Evolutionary conservation across 2,888 invertebrate genomes (phyloP), one percentile per base, ranked within the genome.

Genomic region (Aphrophora alni): DNA sequence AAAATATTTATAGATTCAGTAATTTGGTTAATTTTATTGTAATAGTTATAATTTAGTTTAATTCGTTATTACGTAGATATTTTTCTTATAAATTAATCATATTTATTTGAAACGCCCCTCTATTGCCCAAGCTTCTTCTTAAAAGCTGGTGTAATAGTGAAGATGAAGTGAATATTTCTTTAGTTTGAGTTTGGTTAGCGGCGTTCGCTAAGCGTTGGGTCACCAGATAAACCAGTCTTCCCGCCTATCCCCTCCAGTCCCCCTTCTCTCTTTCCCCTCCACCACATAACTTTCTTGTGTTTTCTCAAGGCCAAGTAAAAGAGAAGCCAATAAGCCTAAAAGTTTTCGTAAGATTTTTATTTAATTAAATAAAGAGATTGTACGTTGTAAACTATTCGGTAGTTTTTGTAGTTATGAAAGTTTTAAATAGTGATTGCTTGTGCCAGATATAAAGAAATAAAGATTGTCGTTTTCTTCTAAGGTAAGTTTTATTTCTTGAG

Each of bases 291-390:
- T 79, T 73, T 79, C 78, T 79, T 79, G 74, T 74, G 27, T 73
- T 33, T 80, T 44, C 77, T 69, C 82, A 81, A 81, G 81, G 81
- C 81, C 81, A 81, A 81, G 81, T 59, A 59, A 59, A 59, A 59
- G 59, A 59, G 59, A 59, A 59, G 59, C 59, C 21, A 59, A 59
- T 59, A 59, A 59, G 59, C 59, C 59, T 59, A 21, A 59, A 59
- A 59, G 59, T 59, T 59, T 59, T 59, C 4, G 59, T 59, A 59
- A 44, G 59, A 21, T 10, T 59, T 59, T 59, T n/a, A 21, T 59
- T 59, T 59, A 59, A 59, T 59, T 59, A n/a, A 59, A 59, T 21
- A 21, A 4, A 44, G 59, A 7, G 10, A 59, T 59, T 59, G 4
- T 21, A 21, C 12, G 10, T 59, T 21, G 59, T 3, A 14, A 21